These are phyloP conservation scores for Pygoscelis adeliae DNA, from an alignment of 2,113 vertebrate genomes.

Conservation along the genomic window DNA sequence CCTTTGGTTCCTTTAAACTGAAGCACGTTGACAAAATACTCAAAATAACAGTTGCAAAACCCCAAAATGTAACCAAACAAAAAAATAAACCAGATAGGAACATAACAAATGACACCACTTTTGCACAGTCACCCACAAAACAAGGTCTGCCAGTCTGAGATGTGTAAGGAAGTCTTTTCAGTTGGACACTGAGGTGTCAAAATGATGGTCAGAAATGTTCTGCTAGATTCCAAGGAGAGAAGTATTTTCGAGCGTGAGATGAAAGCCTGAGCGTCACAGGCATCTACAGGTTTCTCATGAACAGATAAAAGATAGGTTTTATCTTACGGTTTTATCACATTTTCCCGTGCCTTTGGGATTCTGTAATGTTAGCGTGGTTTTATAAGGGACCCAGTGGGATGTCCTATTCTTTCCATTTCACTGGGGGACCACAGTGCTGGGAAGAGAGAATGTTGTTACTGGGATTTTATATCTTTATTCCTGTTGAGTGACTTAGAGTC, in stretches of 20 bases:
- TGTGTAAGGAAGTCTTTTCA: background rate
- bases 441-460: background rate
- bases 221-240: background rate
- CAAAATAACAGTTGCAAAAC: background rate
- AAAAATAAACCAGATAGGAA: background rate
- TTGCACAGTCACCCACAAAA: background rate
- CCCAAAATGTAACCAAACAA: background rate
- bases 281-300: background rate
- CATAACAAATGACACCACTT: background rate
- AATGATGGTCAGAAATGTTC: background rate
- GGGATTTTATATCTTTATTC: background rate
- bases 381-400: background rate
- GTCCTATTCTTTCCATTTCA: background rate
- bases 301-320: background rate
- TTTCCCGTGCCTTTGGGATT: background rate
- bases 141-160: background rate
- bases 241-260: background rate
- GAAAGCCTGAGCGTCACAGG: background rate
- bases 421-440: background rate
- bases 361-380: background rate
- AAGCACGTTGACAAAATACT: background rate
- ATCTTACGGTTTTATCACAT: background rate
- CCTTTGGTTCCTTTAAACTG: background rate
- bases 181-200: background rate
- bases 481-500: background rate